Percentiles rank a stretch among this genome's conserved stretches.
These are phyloP conservation scores for Oxyruncus cristatus DNA, from an alignment of 2,113 vertebrate genomes.

Conservation along the genomic window DNA sequence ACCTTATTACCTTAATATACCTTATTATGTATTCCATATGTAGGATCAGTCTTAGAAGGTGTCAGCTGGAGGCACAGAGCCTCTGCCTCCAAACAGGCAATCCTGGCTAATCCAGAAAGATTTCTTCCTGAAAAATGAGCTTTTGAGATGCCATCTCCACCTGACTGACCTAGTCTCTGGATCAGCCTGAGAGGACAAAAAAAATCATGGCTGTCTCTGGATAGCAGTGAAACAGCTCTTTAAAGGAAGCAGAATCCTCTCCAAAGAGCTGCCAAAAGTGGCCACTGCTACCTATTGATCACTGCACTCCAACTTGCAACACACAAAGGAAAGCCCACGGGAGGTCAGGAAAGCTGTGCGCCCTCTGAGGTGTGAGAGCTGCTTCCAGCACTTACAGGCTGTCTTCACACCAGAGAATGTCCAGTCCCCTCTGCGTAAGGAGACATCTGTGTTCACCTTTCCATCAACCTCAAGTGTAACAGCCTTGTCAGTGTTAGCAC, in stretches of 20 bases:
- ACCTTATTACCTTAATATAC: neutral
- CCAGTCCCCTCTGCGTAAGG: neutral
- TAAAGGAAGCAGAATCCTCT: neutral
- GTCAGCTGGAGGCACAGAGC: neutral
- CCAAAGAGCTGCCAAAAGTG: neutral
- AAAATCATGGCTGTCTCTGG: neutral
- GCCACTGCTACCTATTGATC: neutral
- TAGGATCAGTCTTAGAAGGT: neutral
- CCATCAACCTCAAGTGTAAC: neutral
- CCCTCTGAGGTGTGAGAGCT: neutral
- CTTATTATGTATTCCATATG: neutral
- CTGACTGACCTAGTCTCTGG: neutral
- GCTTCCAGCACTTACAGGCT: neutral
- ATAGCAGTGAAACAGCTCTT: neutral
- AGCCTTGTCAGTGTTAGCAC: neutral
- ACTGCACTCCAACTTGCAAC: neutral
- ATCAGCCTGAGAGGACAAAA: neutral
- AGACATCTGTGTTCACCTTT: neutral
- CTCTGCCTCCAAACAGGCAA: neutral
- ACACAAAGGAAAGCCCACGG: neutral
- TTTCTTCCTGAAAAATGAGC: neutral
- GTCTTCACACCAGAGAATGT: neutral
- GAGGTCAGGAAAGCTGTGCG: neutral
- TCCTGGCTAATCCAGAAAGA: neutral
- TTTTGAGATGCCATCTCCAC: neutral